These are phyloP conservation scores for Aspidapion aeneum DNA, from an alignment of 2,888 invertebrate genomes.

Conservation along the genomic window DNA sequence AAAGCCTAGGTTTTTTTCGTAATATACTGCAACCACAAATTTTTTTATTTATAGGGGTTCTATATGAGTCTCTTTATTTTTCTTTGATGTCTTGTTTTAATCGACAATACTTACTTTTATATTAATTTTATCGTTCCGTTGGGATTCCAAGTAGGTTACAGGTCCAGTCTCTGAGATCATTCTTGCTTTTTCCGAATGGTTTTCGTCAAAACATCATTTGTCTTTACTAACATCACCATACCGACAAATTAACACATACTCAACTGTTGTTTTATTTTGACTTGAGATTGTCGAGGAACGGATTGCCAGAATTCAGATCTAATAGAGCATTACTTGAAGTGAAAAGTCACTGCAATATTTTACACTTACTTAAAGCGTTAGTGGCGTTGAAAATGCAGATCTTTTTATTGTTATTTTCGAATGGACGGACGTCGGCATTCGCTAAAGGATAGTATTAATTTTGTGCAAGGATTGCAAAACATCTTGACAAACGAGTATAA, in stretches of 20 bases:
- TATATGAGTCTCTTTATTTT: too few species aligned
- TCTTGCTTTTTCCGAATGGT: too few species aligned
- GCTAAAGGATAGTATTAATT: constrained; percentile 43
- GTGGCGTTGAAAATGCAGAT: constrained; percentile 28
- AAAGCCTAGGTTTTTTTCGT: too few species aligned
- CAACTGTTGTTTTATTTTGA: neutral
- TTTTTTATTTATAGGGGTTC: too few species aligned
- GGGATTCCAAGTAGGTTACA: too few species aligned
- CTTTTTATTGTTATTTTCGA: constrained; percentile 31
- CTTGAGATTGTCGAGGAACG: neutral
- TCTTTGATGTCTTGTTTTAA: too few species aligned
- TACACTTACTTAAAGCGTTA: constrained; percentile 29
- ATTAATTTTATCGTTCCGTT: too few species aligned
- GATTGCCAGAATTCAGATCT: neutral
- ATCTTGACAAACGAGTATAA: constrained; percentile 45
- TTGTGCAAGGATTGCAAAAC: constrained; percentile 42
- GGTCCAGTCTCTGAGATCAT: too few species aligned
- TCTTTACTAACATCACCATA: neutral
- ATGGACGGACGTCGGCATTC: constrained; percentile 27
- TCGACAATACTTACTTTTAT: too few species aligned
- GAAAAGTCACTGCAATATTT: constrained; percentile 10
- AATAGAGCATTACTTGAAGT: neutral
- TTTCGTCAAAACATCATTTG: neutral
- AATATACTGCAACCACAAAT: too few species aligned
- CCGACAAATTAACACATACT: constrained; percentile 2